These are phyloP conservation scores for Noturus placidus DNA, from an alignment of 2,113 vertebrate genomes.

Conservation along the genomic window DNA sequence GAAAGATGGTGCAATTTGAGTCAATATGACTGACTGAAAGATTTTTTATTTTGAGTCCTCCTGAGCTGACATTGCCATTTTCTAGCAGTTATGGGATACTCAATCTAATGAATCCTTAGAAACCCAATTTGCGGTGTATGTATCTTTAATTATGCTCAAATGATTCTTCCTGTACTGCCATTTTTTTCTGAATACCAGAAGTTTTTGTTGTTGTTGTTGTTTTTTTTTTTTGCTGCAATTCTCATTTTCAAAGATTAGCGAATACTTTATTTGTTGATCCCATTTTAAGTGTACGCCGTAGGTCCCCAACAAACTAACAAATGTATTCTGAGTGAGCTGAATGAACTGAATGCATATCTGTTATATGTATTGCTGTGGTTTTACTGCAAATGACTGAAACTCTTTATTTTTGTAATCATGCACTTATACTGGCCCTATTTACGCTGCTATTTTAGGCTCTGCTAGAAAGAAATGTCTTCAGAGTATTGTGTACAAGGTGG, in stretches of 20 bases:
- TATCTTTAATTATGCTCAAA: conserved; percentile 19
- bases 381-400: conserved; percentile 24
- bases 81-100: conserved; percentile 30
- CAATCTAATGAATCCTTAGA: conserved; percentile 10
- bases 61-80: conserved; percentile 10
- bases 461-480: conserved; percentile 62
- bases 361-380: conserved; percentile 38
- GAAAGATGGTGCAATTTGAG: background rate
- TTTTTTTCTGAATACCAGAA: conserved; percentile 15
- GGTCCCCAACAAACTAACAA: background rate
- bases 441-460: conserved; percentile 62
- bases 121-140: conserved; percentile 12
- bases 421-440: conserved; percentile 47
- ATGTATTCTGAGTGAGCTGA: background rate
- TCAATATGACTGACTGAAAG: background rate
- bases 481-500: conserved; percentile 56
- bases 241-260: background rate
- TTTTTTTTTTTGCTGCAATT: conserved; percentile 5
- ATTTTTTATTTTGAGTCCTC: background rate
- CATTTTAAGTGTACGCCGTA: background rate
- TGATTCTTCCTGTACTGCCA: conserved; percentile 27
- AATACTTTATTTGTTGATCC: background rate
- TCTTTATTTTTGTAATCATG: conserved; percentile 45
- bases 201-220: background rate
- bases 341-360: conserved; percentile 13